phyloP scores from a whole-genome alignment of 2,113 vertebrate species.

The Hippocampus comes region DNA sequence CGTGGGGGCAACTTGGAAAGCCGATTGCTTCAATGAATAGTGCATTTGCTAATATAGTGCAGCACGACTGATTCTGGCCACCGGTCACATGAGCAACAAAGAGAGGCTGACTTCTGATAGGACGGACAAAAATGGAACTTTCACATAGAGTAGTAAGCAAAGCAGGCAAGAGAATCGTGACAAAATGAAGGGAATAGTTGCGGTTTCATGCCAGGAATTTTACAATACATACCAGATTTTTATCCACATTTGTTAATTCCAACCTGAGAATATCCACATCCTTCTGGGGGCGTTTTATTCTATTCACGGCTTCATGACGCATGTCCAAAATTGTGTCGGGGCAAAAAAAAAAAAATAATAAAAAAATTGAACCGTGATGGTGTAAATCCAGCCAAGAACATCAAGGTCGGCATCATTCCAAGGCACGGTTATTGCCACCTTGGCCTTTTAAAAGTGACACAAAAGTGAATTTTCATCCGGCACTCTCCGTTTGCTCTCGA shows the following conservation, averaged over 20 bases:
- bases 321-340: slow-evolving; percentile 24
- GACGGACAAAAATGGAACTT: too few relatives aligned
- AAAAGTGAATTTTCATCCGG: slow-evolving; percentile 22
- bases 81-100: too few relatives aligned
- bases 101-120: too few relatives aligned
- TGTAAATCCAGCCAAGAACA: slow-evolving; percentile 20
- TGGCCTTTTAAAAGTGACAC: slow-evolving; percentile 19
- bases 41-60: too few relatives aligned
- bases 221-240: neutral
- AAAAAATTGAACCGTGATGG: slow-evolving; percentile 1
- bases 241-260: neutral
- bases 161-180: too few relatives aligned
- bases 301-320: neutral
- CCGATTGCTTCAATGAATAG: too few relatives aligned
- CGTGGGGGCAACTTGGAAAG: too few relatives aligned
- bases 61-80: too few relatives aligned
- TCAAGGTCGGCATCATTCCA: slow-evolving; percentile 37
- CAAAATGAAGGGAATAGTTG: too few relatives aligned
- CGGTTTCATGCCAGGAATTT: too few relatives aligned
- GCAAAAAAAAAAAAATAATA: slow-evolving; percentile 8
- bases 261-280: neutral
- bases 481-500: slow-evolving; percentile 23
- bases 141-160: too few relatives aligned
- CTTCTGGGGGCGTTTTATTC: neutral
- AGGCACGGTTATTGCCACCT: slow-evolving; percentile 16